These are phyloP conservation scores for Candidula unifasciata DNA, from an alignment of 2,888 invertebrate genomes.

Conservation along the genomic window DNA sequence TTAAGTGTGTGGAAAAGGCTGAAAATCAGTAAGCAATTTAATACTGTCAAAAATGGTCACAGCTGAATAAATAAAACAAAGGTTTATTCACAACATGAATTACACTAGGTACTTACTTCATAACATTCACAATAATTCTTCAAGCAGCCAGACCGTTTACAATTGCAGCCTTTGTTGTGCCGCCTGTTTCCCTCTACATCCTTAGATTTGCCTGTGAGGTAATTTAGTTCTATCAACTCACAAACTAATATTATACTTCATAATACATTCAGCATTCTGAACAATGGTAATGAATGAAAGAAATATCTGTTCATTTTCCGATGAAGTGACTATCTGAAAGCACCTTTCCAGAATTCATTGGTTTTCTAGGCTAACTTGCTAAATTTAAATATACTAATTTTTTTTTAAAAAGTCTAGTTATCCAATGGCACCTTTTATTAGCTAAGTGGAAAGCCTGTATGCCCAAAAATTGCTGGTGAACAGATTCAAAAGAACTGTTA, in stretches of 20 bases:
- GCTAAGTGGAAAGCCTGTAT: no score
- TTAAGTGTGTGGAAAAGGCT: no score
- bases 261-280: background rate
- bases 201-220: slow-evolving; percentile 72
- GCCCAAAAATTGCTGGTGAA: no score
- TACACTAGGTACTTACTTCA: slow-evolving; percentile 83
- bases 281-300: background rate
- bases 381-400: no score
- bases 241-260: no score
- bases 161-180: slow-evolving; percentile 99
- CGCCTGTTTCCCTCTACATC: slow-evolving; percentile 89
- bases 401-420: no score
- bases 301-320: background rate
- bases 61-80: background rate
- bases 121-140: slow-evolving; percentile 99
- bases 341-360: background rate
- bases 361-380: no score
- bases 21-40: no score
- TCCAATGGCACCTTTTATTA: no score
- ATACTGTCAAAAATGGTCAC: background rate
- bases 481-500: no score
- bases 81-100: background rate
- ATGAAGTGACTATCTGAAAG: background rate
- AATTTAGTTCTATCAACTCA: background rate
- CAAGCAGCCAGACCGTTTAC: slow-evolving; percentile 97